phyloP scores from a whole-genome alignment of 2,113 vertebrate genomes.

The Eclectus roratus region DNA sequence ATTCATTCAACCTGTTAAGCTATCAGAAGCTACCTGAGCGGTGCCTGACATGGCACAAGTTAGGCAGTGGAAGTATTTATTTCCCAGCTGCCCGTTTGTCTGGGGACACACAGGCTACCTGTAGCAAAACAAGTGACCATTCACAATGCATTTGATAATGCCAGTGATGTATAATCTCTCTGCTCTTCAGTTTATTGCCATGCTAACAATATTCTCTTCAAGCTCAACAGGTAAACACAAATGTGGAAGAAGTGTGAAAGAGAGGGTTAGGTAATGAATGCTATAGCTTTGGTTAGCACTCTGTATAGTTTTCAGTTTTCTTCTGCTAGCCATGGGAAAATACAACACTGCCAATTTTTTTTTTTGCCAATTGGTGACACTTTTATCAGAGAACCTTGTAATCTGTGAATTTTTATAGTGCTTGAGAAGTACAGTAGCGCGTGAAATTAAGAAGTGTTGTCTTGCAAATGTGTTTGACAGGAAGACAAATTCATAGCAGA shows the following conservation, averaged over 20 bases:
- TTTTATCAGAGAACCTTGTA: background rate
- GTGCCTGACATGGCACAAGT: background rate
- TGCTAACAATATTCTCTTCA: background rate
- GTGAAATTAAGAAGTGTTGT: background rate
- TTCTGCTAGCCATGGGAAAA: background rate
- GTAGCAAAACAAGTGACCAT: background rate
- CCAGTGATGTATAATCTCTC: background rate
- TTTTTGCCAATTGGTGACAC: background rate
- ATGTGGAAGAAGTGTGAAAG: background rate
- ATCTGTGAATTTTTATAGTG: background rate
- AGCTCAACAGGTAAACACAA: background rate
- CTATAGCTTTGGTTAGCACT: background rate
- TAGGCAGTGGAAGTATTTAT: background rate
- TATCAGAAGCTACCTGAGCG: background rate
- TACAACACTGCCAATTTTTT: background rate
- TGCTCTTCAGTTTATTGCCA: background rate
- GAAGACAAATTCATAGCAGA: background rate
- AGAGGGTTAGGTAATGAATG: background rate
- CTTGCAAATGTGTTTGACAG: background rate
- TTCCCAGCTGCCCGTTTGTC: background rate
- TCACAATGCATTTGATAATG: background rate
- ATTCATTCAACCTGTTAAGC: background rate
- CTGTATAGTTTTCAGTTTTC: background rate
- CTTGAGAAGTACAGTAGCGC: background rate
- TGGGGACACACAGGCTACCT: background rate